Base-by-base conservation (phyloP, 2,113 vertebrate species). In the Genyomyrus donnyi region DNA sequence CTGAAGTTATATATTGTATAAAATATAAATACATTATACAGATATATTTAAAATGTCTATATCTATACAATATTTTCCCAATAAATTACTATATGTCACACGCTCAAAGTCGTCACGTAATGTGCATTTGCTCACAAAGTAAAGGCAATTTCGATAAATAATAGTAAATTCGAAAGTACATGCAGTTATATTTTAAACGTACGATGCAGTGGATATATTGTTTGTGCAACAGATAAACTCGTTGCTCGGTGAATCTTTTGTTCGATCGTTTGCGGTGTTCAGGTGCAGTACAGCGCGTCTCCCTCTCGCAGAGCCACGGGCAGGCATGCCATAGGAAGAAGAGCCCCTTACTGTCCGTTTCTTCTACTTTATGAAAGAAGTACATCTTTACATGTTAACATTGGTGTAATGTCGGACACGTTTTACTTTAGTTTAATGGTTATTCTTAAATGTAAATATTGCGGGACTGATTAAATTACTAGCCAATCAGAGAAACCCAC, bases 401-500 rank as follows among this genome's bases (percentile, higher is more conserved):
- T 27, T 35, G 52, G 74, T 89, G 35, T 31, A 3, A 50, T 80
- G 9, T 35, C 48, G 48, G 66, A 19, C 66, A 74, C 27, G 21
- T 42, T 50, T 31, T 80, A 11, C 66, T 89, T 50, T 3, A 35
- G 46, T 49, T 52, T 83, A 45, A 17, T 77, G 53, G 70, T 39
- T 17, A 53, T 27, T 74, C 70, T 89, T 89, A 27, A 35, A 83
- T 50, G 19, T 49, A 80, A 31, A 50, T 48, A 53, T 80, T 35
- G 21, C 24, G 45, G 48, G 83, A 39, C 74, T 42, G 66, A 31
- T 49, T 80, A 45, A 66, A 31, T 89, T 80, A 35, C 27, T 80
- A 83, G 49, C 74, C 70, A 89, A 89, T 89, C n/a, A 31, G n/a
- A 83, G 13, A 52, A 35, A 53, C 24, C 49, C 48, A 87, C n/a